These are phyloP conservation scores for Istiophorus platypterus DNA, from an alignment of 2,113 vertebrate species.

Conservation along the genomic window DNA sequence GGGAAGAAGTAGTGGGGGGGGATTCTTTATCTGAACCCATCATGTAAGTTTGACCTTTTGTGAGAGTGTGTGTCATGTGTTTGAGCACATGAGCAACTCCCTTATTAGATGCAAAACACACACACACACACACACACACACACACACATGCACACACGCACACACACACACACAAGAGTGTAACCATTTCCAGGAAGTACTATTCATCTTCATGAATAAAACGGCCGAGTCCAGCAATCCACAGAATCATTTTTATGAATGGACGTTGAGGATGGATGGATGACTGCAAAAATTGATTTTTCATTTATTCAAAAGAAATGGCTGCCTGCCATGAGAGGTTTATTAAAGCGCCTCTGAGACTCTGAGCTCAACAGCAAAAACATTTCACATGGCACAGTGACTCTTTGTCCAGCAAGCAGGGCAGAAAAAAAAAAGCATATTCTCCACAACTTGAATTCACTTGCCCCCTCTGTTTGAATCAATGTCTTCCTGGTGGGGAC, in stretches of 20 bases:
- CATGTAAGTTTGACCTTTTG: constrained; percentile 39
- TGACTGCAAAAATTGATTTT: constrained; percentile 41
- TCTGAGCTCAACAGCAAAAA: constrained; percentile 34
- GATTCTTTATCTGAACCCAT: constrained; percentile 35
- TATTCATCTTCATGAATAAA: constrained; percentile 44
- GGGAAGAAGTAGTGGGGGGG: neutral
- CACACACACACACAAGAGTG: neutral
- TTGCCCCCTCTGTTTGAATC: constrained; percentile 50
- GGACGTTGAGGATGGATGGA: constrained; percentile 36
- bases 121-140: constrained; percentile 8
- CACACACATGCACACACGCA: neutral
- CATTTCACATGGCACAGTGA: constrained; percentile 41
- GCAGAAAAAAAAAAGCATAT: constrained; percentile 31
- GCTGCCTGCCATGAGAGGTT: constrained; percentile 28
- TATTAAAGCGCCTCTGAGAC: constrained; percentile 30
- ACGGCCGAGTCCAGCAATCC: constrained; percentile 33
- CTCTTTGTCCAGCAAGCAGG: constrained; percentile 65
- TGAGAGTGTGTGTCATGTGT: constrained; percentile 56
- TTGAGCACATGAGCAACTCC: constrained; percentile 35
- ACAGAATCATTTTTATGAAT: constrained; percentile 63
- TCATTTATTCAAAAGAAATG: constrained; percentile 54
- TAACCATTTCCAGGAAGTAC: constrained; percentile 32
- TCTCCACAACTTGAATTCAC: constrained; percentile 56
- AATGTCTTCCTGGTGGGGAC: constrained; percentile 33
- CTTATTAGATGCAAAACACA: constrained; percentile 32